Percentiles rank a stretch among this genome's conserved stretches.
Conservation (phyloP, 2,797 vertebrate genomes). For the Pseudomugil tenellus region DNA sequence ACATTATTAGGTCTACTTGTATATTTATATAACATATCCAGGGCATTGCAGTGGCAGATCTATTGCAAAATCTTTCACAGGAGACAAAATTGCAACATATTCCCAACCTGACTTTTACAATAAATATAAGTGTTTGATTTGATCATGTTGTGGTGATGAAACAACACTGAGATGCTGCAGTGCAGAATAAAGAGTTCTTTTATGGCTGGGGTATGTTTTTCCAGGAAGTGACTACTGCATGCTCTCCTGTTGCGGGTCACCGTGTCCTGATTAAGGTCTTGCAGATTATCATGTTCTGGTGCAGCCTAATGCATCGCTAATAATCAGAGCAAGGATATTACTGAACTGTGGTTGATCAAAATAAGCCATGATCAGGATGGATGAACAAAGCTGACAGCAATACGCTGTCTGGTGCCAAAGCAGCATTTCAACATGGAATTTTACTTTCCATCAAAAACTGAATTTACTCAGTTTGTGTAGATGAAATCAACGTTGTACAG, state of each 20-base stretch:
- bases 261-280: conserved; percentile 49
- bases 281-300: conserved; percentile 62
- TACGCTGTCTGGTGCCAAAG: conserved; percentile 3
- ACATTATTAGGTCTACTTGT: too few species aligned
- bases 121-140: background rate
- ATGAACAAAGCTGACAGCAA: conserved; percentile 6
- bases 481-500: too few species aligned
- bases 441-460: background rate
- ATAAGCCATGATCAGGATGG: conserved; percentile 42
- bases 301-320: conserved; percentile 51
- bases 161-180: background rate
- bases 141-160: conserved; percentile 15
- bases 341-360: conserved; percentile 26
- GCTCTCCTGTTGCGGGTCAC: conserved; percentile 47
- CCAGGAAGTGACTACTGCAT: conserved; percentile 14
- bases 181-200: conserved; percentile 21
- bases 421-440: background rate
- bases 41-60: too few species aligned
- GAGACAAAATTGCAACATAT: background rate
- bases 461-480: background rate
- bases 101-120: background rate
- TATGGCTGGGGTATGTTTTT: background rate
- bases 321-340: conserved; percentile 43
- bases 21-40: too few species aligned
- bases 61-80: background rate